A percentile compares a stretch with the other conserved stretches of the same genome.
Evolutionary conservation across 2,888 invertebrate genomes (phyloP).

Genomic region (Prosopocoilus inquinatus): DNA sequence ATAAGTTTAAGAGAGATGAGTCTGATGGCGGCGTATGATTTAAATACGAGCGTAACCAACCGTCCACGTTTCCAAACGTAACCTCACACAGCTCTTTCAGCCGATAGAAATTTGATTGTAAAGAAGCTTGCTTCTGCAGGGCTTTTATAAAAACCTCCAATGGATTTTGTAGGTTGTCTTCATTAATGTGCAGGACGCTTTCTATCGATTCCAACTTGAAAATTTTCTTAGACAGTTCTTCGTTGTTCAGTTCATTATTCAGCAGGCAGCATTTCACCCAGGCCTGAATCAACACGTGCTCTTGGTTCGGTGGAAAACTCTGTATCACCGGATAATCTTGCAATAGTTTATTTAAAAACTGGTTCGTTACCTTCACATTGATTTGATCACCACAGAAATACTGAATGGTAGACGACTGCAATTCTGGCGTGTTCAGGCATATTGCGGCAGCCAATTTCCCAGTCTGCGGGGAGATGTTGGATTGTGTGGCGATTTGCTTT

Average conservation of each 20-base stretch:
- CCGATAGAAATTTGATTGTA: slow-evolving; percentile 16
- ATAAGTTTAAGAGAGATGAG: slow-evolving; percentile 38
- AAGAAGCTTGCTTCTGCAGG: slow-evolving; percentile 32
- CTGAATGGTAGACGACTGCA: slow-evolving; percentile 3
- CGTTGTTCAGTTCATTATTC: slow-evolving; percentile 29
- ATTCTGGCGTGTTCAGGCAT: slow-evolving; percentile 7
- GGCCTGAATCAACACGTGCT: slow-evolving; percentile 38
- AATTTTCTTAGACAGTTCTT: slow-evolving; percentile 35
- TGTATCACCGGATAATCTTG: slow-evolving; percentile 31
- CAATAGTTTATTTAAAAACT: slow-evolving; percentile 37
- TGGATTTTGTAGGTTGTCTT: slow-evolving; percentile 32
- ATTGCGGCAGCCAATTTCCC: slow-evolving; percentile 43
- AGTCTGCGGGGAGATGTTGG: slow-evolving; percentile 30
- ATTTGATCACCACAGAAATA: slow-evolving; percentile 29
- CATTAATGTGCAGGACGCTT: slow-evolving; percentile 17
- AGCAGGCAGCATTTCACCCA: slow-evolving; percentile 44
- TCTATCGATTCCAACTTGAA: slow-evolving; percentile 34
- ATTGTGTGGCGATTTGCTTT: slow-evolving; percentile 31
- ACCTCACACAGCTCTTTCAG: slow-evolving; percentile 38
- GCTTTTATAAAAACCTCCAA: slow-evolving; percentile 39
- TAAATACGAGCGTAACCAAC: slow-evolving; percentile 36
- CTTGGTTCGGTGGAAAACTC: slow-evolving; percentile 34
- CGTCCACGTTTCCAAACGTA: slow-evolving; percentile 40
- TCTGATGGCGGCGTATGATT: slow-evolving; percentile 35
- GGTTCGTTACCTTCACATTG: slow-evolving; percentile 33